A percentile compares a stretch with the other conserved stretches of the same genome.
Evolutionary conservation across 2,113 vertebrate genomes (phyloP).

Genomic region (Trichomycterus rosablanca): DNA sequence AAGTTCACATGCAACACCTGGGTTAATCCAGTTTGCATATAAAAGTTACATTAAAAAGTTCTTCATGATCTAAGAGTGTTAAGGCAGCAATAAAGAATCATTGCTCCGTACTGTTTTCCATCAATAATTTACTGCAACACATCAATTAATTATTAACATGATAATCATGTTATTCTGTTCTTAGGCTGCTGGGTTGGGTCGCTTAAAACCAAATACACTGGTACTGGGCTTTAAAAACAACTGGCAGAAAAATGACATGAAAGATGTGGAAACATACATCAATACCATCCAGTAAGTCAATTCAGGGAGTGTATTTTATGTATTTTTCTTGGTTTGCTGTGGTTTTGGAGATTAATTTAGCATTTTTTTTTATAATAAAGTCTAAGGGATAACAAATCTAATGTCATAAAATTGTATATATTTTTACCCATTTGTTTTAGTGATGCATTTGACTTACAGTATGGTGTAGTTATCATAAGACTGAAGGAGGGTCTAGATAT

Average conservation of each 20-base stretch:
- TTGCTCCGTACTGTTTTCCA: too few relatives aligned
- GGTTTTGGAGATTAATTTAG: too few relatives aligned
- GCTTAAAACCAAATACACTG: constrained; percentile 89
- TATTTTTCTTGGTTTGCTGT: too few relatives aligned
- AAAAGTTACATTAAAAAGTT: too few relatives aligned
- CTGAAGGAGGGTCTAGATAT: constrained; percentile 88
- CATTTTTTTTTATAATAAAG: not conserved
- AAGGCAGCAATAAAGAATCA: too few relatives aligned
- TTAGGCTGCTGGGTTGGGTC: constrained; percentile 88
- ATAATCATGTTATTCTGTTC: not conserved
- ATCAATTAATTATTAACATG: not conserved
- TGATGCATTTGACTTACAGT: constrained; percentile 92
- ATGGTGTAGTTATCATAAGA: constrained; percentile 87
- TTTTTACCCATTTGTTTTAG: constrained; percentile 57
- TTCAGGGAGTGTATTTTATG: too few relatives aligned
- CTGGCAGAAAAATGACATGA: constrained; percentile 87
- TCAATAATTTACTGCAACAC: constrained; percentile 29
- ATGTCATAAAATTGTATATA: too few relatives aligned
- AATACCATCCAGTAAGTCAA: constrained; percentile 89
- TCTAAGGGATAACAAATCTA: too few relatives aligned
- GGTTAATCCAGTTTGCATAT: too few relatives aligned
- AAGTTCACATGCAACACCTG: too few relatives aligned
- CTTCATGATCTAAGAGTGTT: too few relatives aligned
- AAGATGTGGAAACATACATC: constrained; percentile 88
- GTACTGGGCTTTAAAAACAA: constrained; percentile 95